Conservation (phyloP, 2,888 invertebrate species). For the Hyposoter didymator region DNA sequence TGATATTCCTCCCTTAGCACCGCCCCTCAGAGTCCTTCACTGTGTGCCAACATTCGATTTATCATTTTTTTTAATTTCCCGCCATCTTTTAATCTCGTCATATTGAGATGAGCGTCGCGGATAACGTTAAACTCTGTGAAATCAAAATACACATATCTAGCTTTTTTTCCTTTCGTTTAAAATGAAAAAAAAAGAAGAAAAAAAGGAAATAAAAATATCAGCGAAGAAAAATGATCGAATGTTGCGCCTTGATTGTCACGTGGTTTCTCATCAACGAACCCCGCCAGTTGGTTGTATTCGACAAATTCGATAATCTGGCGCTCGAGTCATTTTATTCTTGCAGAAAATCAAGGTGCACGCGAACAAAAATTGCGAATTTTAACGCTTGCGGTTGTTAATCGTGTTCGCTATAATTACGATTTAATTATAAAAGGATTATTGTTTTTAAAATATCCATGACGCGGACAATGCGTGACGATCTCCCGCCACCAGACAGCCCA, state of each 20-base stretch:
- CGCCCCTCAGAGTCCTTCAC: slow-evolving; percentile 67
- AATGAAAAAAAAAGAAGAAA: slow-evolving; percentile 14
- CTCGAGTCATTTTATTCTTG: too few relatives aligned
- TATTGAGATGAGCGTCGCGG: slow-evolving; percentile 51
- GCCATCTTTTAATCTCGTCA: slow-evolving; percentile 54
- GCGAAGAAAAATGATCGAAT: slow-evolving; percentile 7
- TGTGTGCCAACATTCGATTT: slow-evolving; percentile 65
- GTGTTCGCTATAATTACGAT: slow-evolving; percentile 14
- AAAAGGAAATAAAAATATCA: not conserved
- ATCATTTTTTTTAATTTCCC: slow-evolving; percentile 51
- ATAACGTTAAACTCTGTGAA: slow-evolving; percentile 65
- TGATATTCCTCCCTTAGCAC: slow-evolving; percentile 67
- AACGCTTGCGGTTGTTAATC: slow-evolving; percentile 36
- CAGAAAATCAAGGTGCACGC: slow-evolving; percentile 45
- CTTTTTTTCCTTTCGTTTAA: slow-evolving; percentile 27
- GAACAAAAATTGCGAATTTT: slow-evolving; percentile 33
- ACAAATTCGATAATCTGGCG: not conserved
- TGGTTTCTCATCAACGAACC: not conserved
- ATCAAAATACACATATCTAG: slow-evolving; percentile 56
- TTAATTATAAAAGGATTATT: not conserved
- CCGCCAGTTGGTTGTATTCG: not conserved
- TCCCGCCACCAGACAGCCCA: slow-evolving; percentile 80
- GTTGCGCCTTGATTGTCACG: slow-evolving; percentile 31
- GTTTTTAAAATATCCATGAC: slow-evolving; percentile 27
- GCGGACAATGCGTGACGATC: slow-evolving; percentile 52